Base-by-base conservation (phyloP, 2,888 invertebrate genomes). In the Orthosia cruda region DNA sequence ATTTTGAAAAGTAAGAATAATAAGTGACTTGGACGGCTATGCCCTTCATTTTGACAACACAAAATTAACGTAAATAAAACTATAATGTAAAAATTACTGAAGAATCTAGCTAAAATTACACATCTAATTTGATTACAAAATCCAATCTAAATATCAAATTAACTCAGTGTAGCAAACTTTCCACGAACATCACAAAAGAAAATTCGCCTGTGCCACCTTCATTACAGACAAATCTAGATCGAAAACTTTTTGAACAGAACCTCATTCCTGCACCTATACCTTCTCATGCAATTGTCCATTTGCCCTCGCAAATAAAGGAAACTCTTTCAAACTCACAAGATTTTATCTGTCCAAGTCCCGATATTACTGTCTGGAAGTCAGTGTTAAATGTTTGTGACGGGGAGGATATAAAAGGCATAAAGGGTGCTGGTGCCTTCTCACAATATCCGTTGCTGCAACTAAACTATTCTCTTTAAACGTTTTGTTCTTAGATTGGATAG, bases 381-480 rank as follows among this genome's bases (percentile, higher is more conserved):
- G 92, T 92, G 92, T 92, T 92, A 93, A 93, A 92, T 91, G 93
- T 91, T 92, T 91, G 92, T 91, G 91, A 92, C 91, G 90, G 89
- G 75, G 78, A 76, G 85, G 78, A 82, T 86, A 87, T 89, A 86
- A 90, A 90, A 87, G 89, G 86, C 87, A 90, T 91, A 90, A 90
- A 90, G 89, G 90, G 84, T 82, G 69, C 85, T 79, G 76, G 68
- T 85, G 85, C 86, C 85, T 88, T 85, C 85, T 86, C 87, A 90
- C 89, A 89, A 90, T 91, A 89, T 89, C 90, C 89, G 90, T 84
- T 81, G 88, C 84, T 89, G 88, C 87, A 88, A 85, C 89, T 87
- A 88, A 89, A 87, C 87, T 87, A 86, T 87, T 85, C 87, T 82
- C 87, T 86, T 85, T 88, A 86, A 88, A 81, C 83, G 77, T 81